Conservation (phyloP, 2,797 vertebrate species). For the Pelodytes ibericus region DNA sequence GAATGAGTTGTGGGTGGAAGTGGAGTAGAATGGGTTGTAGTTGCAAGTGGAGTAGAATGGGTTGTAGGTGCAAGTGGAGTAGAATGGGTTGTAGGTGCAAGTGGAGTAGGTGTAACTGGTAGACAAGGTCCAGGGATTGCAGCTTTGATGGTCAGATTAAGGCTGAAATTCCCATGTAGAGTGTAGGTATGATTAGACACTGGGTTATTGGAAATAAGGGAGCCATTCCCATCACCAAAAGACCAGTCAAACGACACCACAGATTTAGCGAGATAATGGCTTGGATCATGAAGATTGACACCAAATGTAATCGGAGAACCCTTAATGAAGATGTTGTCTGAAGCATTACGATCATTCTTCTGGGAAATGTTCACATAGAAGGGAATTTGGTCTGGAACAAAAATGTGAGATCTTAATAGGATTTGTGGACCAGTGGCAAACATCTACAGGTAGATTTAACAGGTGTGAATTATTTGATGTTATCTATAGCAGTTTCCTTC, state of each 20-base stretch:
- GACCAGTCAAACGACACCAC: constrained; percentile 87
- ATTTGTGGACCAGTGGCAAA: too few relatives aligned
- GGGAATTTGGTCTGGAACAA: constrained; percentile 85
- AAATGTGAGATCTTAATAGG: too few relatives aligned
- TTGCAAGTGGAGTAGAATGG: too few relatives aligned
- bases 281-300: constrained; percentile 88
- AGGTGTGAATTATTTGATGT: too few relatives aligned
- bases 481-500: too few relatives aligned
- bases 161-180: constrained; percentile 76
- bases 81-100: constrained; percentile 52
- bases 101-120: constrained; percentile 60
- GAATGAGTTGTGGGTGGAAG: too few relatives aligned
- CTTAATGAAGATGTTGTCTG: constrained; percentile 81
- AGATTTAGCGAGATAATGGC: constrained; percentile 84
- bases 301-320: constrained; percentile 82
- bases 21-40: too few relatives aligned
- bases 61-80: background rate
- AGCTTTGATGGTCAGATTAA: constrained; percentile 85
- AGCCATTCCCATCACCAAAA: constrained; percentile 82
- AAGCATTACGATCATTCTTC: constrained; percentile 81
- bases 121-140: constrained; percentile 79
- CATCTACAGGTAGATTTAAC: too few relatives aligned
- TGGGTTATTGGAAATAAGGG: constrained; percentile 71
- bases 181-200: constrained; percentile 82
- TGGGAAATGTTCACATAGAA: constrained; percentile 84